Evolutionary conservation across 2,888 invertebrate species (phyloP), one percentile per base, ranked within the genome.

Genomic region (Atherix ibis): DNA sequence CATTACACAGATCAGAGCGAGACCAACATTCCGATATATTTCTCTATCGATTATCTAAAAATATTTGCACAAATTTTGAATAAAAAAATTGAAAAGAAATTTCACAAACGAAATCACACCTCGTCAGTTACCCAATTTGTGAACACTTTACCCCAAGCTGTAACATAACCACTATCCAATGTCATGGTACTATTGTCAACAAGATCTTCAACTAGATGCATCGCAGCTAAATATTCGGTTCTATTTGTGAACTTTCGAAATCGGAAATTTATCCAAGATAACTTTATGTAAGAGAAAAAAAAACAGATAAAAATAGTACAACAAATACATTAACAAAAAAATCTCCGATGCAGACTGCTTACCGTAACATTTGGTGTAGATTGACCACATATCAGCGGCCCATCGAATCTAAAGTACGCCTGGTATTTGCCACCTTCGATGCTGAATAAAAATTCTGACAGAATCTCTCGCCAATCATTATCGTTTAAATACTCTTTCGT

Each of bases 101-200:
- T 18, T n/a, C 27, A 32, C 22, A 8, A 8, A 8, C 10, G 6
- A 22, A 22, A 22, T 8, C 40, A 41, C 48, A 76, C 68, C 61
- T 82, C 81, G 51, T 82, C 81, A 1, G 80, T 80, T 27, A 75
- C 73, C 81, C 82, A 82, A 43, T 73, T 70, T 6, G 72, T 74
- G 49, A 79, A 81, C 33, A 68, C 67, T 56, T 73, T 73, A 8
- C 76, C 73, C 80, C 80, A 81, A 2, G 73, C 70, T 31, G 73
- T 75, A 3, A 70, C 67, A 54, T 71, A 73, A 18, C 67, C 66
- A 44, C 73, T 72, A 4, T 69, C 64, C n/a, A 33, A 15, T 4
- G 68, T 65, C 38, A 81, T 68, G 47, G 72, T 67, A 1, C 68
- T 58, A 6, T 64, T 55, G 38, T 66, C 64, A 0, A 73, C 67